These are phyloP conservation scores for Cosmopolites sordidus DNA, from an alignment of 2,888 invertebrate genomes.

Conservation along the genomic window DNA sequence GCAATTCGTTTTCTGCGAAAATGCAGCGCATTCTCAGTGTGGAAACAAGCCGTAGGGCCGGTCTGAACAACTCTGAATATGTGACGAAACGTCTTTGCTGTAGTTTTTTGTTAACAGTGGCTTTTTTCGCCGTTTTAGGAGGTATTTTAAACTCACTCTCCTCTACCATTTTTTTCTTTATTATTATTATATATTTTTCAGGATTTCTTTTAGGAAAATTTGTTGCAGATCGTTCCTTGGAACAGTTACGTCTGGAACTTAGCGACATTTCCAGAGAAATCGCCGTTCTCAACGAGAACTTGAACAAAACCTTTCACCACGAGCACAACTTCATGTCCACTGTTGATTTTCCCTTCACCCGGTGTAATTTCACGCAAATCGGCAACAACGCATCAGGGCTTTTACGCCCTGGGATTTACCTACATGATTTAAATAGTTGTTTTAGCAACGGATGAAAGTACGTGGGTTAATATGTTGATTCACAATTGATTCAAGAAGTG, in stretches of 20 bases:
- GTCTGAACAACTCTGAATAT: slow-evolving; percentile 40
- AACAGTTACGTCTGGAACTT: slow-evolving; percentile 38
- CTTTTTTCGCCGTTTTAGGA: slow-evolving; percentile 49
- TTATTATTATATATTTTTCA: slow-evolving; percentile 30
- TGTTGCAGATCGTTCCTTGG: slow-evolving; percentile 44
- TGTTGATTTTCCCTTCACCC: slow-evolving; percentile 21
- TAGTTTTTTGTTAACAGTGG: slow-evolving; percentile 49
- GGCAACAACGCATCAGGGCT: slow-evolving; percentile 23
- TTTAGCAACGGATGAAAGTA: slow-evolving; percentile 28
- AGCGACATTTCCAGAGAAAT: slow-evolving; percentile 36
- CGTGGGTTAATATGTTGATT: too few relatives aligned
- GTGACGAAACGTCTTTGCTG: slow-evolving; percentile 38
- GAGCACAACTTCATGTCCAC: slow-evolving; percentile 12
- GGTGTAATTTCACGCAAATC: slow-evolving; percentile 26
- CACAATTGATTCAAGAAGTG: too few relatives aligned
- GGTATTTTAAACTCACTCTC: too few relatives aligned
- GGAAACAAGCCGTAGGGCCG: slow-evolving; percentile 45
- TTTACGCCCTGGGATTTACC: slow-evolving; percentile 20
- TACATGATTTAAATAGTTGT: slow-evolving; percentile 29
- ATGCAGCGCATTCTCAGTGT: slow-evolving; percentile 52
- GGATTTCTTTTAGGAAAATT: slow-evolving; percentile 51
- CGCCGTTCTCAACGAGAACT: slow-evolving; percentile 26
- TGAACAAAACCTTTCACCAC: slow-evolving; percentile 30
- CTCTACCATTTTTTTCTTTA: slow-evolving; percentile 5
- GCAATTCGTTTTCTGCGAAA: slow-evolving; percentile 1